Base-by-base conservation (phyloP, 1,140 invertebrate species). In the Branchinecta lindahli region DNA sequence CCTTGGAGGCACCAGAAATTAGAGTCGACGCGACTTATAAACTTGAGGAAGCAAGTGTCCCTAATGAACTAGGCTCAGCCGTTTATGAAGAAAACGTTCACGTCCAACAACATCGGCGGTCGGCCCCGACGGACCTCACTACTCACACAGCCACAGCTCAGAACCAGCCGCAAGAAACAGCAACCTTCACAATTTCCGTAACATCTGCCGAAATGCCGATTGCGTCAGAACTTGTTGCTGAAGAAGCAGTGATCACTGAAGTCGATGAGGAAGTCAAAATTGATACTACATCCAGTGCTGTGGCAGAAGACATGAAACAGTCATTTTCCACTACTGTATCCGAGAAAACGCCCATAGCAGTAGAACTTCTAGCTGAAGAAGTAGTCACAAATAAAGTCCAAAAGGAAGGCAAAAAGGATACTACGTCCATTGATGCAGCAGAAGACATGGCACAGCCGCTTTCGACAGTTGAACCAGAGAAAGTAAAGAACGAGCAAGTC, bases 241-340 rank as follows among this genome's bases (percentile, higher is more conserved):
- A 8, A 67, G 66, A 67, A 67, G 66, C 8, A n/a, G 52, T 61
- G n/a, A 10, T n/a, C 52, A 10, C 52, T 21, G 66, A 67, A 67
- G 66, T 21, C 8, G 66, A 67, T 67, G 44, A 18, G 44, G 8
- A 18, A 67, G 44, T 8, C 20, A 44, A 67, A 10, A 61, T 61
- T 61, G 10, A 10, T 10, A 61, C 52, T 10, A 61, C 10, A 10
- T 10, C n/a, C 52, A 61, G 10, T 61, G 52, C 10, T 10, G 52
- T 10, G n/a, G 52, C 52, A 61, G 52, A 61, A 61, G 10, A 61
- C 10, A 61, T 61, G n/a, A n/a, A 10, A 10, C 10, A 61, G 10
- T 61, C 52, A 10, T 10, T 61, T 10, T n/a, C n/a, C n/a, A 10
- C 52, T 10, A n/a, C 52, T 61, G 52, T n/a, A 10, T 10, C 52